Conservation (phyloP, 1,140 invertebrate genomes). For the Polyergus mexicanus region DNA sequence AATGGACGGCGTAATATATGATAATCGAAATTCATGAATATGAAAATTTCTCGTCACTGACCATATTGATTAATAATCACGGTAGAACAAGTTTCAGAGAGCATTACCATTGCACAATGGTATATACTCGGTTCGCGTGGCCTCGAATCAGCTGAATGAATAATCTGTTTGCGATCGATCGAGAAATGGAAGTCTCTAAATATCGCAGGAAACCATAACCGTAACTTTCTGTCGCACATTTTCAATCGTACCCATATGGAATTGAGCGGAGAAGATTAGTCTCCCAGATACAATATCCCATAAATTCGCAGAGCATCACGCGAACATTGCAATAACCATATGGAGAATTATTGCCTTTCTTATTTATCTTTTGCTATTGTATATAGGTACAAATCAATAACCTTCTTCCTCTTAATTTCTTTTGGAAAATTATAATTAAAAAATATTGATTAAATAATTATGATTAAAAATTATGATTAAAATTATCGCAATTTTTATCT, state of each 20-base stretch:
- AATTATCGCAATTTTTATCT: neutral
- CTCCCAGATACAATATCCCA: neutral
- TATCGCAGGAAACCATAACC: slow-evolving; percentile 1
- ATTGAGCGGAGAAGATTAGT: neutral
- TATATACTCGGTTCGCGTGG: slow-evolving; percentile 24
- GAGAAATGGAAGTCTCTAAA: slow-evolving; percentile 12
- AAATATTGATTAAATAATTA: neutral
- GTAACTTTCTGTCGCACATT: slow-evolving; percentile 9
- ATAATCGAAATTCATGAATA: slow-evolving; percentile 47
- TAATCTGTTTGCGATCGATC: slow-evolving; percentile 27
- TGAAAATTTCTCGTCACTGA: slow-evolving; percentile 47
- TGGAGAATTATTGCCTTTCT: neutral
- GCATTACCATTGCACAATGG: slow-evolving; percentile 27
- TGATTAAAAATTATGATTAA: neutral
- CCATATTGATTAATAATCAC: slow-evolving; percentile 54
- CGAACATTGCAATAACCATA: neutral
- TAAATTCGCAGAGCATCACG: neutral
- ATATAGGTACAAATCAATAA: neutral
- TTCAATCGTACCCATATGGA: neutral
- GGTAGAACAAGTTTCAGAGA: slow-evolving; percentile 27
- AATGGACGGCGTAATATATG: slow-evolving; percentile 23
- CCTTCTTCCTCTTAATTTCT: neutral
- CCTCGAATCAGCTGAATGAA: slow-evolving; percentile 30
- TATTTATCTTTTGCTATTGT: neutral
- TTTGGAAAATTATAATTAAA: neutral